Conservation (phyloP, 2,113 vertebrate species). For the Oncorhynchus masou region DNA sequence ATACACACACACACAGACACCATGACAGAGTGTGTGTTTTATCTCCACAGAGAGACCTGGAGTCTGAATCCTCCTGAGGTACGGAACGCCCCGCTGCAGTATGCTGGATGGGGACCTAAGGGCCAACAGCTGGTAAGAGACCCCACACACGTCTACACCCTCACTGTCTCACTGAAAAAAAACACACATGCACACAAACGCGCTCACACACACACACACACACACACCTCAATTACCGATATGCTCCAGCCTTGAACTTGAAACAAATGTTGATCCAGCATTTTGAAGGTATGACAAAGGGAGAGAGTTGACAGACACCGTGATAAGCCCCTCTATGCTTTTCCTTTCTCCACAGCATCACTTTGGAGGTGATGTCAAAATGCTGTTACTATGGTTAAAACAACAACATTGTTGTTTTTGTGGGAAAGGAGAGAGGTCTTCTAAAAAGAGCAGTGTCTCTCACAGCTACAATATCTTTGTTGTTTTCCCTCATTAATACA, state of each 20-base stretch:
- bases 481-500: neutral
- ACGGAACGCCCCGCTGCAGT: conserved; percentile 86
- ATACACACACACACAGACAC: neutral
- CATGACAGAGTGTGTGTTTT: neutral
- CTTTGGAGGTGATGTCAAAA: neutral
- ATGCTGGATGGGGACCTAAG: conserved; percentile 93
- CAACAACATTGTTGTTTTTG: neutral
- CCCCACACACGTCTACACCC: conserved; percentile 12
- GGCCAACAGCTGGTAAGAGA: conserved; percentile 94
- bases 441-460: too few relatives aligned
- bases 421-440: too few relatives aligned
- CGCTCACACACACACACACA: neutral
- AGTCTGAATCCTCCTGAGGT: conserved; percentile 90
- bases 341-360: neutral
- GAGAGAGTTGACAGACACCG: too few relatives aligned
- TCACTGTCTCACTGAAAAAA: neutral
- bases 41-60: conserved; percentile 83
- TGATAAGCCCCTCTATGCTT: too few relatives aligned
- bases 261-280: too few relatives aligned
- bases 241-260: too few relatives aligned
- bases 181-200: neutral
- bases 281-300: too few relatives aligned
- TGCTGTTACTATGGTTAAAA: neutral
- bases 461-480: too few relatives aligned
- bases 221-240: neutral